Conservation (phyloP, 2,797 vertebrate species). For the Streptopelia turtur region DNA sequence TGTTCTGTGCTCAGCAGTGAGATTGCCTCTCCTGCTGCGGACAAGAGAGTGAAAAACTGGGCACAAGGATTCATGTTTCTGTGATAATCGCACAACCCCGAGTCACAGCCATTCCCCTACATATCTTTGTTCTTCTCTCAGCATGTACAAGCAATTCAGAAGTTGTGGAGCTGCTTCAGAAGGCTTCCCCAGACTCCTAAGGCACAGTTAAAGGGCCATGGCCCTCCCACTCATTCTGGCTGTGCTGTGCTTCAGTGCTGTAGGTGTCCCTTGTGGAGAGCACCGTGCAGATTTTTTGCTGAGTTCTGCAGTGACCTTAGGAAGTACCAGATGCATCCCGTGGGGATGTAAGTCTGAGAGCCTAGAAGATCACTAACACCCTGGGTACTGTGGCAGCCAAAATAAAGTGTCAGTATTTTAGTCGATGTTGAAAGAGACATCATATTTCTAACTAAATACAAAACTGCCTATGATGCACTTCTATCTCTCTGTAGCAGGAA, state of each 20-base stretch:
- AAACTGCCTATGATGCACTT: not conserved
- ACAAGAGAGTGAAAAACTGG: not conserved
- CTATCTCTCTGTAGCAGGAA: not conserved
- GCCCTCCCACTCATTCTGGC: fast-evolving
- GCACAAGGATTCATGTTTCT: not conserved
- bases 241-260: not conserved
- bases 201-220: not conserved
- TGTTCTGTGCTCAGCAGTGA: not conserved
- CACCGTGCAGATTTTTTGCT: not conserved
- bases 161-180: not conserved
- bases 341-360: not conserved
- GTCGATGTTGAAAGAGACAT: not conserved
- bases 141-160: not conserved
- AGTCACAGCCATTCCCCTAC: not conserved
- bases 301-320: not conserved
- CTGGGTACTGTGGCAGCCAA: not conserved
- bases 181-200: not conserved
- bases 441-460: not conserved
- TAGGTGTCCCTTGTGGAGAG: not conserved
- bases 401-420: not conserved
- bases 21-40: not conserved
- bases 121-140: not conserved
- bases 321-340: not conserved
- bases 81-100: not conserved
- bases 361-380: not conserved